A percentile compares a stretch with the other conserved stretches of the same genome.
Conservation (phyloP, 1,140 invertebrate genomes). For the Chironomus striatipennis region DNA sequence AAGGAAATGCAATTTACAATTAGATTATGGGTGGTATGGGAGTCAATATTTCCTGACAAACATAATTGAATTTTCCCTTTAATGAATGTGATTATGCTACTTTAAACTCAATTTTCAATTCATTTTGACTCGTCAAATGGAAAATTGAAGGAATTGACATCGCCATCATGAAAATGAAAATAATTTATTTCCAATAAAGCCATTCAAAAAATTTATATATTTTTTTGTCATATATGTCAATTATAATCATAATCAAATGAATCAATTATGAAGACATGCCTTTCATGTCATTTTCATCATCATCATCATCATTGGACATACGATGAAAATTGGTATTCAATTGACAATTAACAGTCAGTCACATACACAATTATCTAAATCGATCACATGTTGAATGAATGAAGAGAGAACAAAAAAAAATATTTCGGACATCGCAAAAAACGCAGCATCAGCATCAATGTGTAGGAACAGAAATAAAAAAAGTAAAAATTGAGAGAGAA, state of each 20-base stretch:
- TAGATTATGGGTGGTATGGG: neutral
- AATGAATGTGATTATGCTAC: neutral
- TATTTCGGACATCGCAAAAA: too few species aligned
- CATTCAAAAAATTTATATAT: neutral
- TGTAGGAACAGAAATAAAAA: too few species aligned
- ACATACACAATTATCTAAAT: too few species aligned
- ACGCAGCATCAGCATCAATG: too few species aligned
- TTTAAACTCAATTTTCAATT: neutral
- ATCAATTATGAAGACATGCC: neutral
- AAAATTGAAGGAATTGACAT: neutral
- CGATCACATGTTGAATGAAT: too few species aligned
- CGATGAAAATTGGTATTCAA: neutral
- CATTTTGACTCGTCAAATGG: neutral
- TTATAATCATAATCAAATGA: neutral
- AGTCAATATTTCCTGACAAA: neutral
- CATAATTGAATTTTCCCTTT: constrained; percentile 8
- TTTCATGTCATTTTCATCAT: too few species aligned
- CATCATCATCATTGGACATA: neutral
- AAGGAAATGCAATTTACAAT: constrained; percentile 29
- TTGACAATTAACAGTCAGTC: neutral
- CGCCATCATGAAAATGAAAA: neutral
- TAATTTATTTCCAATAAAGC: neutral
- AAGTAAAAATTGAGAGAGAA: too few species aligned
- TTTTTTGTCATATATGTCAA: neutral
- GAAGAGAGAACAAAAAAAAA: too few species aligned